Base-by-base conservation (phyloP, 1,140 invertebrate species). In the Globodera rostochiensis region DNA sequence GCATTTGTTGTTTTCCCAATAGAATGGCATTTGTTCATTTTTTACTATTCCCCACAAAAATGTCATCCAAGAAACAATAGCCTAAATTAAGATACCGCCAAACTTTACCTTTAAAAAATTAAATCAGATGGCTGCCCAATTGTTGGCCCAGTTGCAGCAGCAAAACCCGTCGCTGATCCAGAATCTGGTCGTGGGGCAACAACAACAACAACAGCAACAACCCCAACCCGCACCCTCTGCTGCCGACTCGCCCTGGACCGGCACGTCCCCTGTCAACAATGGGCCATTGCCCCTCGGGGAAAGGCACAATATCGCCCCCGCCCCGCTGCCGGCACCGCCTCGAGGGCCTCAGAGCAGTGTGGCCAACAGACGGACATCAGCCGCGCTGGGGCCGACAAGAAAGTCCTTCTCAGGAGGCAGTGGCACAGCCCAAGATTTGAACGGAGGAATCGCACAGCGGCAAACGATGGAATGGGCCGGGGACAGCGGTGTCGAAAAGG, bases 121-220 rank as follows among this genome's bases (percentile, higher is more conserved):
- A 36, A 36, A 36, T 36, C 66, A 86, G 82, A 85, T 86, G 80
- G 85, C 85, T 11, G 86, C 86, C n/a, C 79, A 69, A 15, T 70
- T 87, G 13, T 77, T 87, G 19, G 79, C 86, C 60, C 86, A 87
- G 77, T 78, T 87, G 45, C 86, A 87, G 67, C 87, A 88, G 53
- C 74, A 84, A 19, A 86, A 86, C 78, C 85, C 85, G 8, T 49
- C 47, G 5, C 87, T 86, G 45, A 57, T 86, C 6, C 71, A 86
- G 49, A 86, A 84, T 57, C 69, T 86, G 25, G 80, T 85, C 8
- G 80, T 45, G 45, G 82, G 85, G 45, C 84, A 88, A 50, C 36
- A 73, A 46, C 57, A 60, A 4, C 25, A n/a, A 80, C 80, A 60
- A 4, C 86, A 88, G 49, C 84, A 88, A 25, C 36, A 73, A 50